Percentiles rank a stretch among this genome's conserved stretches.
Conservation (phyloP, 2,113 vertebrate species). For the Taurulus bubalis region DNA sequence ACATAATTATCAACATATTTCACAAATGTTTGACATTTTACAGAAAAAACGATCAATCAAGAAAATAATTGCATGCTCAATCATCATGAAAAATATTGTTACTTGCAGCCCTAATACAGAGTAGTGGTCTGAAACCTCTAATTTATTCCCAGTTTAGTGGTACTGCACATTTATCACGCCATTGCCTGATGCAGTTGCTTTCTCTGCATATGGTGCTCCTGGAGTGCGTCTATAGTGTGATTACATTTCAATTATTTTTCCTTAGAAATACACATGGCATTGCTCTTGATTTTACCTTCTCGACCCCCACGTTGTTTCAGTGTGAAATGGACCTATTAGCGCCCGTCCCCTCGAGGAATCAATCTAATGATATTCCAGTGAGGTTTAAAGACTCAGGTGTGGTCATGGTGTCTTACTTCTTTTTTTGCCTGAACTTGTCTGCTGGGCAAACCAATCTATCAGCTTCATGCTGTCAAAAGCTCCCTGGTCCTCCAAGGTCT, state of each 20-base stretch:
- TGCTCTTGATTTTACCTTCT: slow-evolving; percentile 37
- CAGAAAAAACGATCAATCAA: not conserved
- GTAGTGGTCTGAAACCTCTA: not conserved
- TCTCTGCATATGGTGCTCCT: not conserved
- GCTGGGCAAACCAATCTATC: slow-evolving; percentile 65
- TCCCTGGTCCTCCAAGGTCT: slow-evolving; percentile 75
- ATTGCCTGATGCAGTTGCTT: not conserved
- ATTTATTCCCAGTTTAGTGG: slow-evolving; percentile 10
- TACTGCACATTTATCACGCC: slow-evolving; percentile 18
- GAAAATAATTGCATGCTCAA: slow-evolving; percentile 1
- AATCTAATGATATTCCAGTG: slow-evolving; percentile 53
- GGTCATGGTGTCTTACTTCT: slow-evolving; percentile 66
- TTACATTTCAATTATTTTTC: slow-evolving; percentile 15
- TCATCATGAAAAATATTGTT: not conserved
- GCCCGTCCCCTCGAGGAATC: slow-evolving; percentile 44
- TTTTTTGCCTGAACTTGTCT: slow-evolving; percentile 43
- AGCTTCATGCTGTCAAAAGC: slow-evolving; percentile 59
- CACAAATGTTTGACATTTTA: not conserved
- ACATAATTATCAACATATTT: slow-evolving; percentile 14
- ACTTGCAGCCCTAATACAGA: not conserved
- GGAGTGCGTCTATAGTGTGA: slow-evolving; percentile 8
- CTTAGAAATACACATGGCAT: not conserved
- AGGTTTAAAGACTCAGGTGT: slow-evolving; percentile 66
- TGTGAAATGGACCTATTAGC: slow-evolving; percentile 58
- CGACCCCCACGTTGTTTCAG: slow-evolving; percentile 33